Evolutionary conservation across 2,113 vertebrate species (phyloP).

Genomic region (Ailurus styani): DNA sequence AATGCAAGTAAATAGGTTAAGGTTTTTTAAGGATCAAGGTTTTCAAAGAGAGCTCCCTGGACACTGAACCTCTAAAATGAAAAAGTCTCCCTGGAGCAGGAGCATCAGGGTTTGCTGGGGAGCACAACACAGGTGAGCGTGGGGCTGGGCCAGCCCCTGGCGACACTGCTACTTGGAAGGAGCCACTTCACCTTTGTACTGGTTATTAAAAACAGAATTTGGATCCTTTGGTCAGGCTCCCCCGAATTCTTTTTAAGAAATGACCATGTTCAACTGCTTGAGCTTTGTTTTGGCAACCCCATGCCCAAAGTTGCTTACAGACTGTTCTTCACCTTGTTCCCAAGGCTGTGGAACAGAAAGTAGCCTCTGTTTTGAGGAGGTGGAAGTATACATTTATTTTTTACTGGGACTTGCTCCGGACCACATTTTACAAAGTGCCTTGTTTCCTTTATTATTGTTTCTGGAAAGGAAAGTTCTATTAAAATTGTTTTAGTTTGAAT

Average conservation of each 20-base stretch:
- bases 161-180: slow-evolving; percentile 51
- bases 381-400: slow-evolving; percentile 74
- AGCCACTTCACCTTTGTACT: slow-evolving; percentile 45
- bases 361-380: slow-evolving; percentile 76
- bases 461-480: slow-evolving; percentile 74
- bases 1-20: neutral
- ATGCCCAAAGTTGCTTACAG: slow-evolving; percentile 57
- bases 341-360: slow-evolving; percentile 64
- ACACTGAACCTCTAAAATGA: slow-evolving; percentile 48
- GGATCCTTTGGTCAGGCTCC: slow-evolving; percentile 52
- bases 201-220: slow-evolving; percentile 34
- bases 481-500: slow-evolving; percentile 74
- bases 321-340: slow-evolving; percentile 69
- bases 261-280: slow-evolving; percentile 60
- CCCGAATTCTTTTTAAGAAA: slow-evolving; percentile 41
- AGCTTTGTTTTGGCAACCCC: slow-evolving; percentile 65
- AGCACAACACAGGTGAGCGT: slow-evolving; percentile 17
- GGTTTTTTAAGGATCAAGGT: neutral
- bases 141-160: slow-evolving; percentile 5
- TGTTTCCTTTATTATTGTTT: slow-evolving; percentile 76
- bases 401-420: slow-evolving; percentile 78
- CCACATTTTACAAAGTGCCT: slow-evolving; percentile 77
- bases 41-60: slow-evolving; percentile 52
- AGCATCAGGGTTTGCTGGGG: slow-evolving; percentile 34
- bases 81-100: slow-evolving; percentile 35